Evolutionary conservation across 2,888 invertebrate species (phyloP), one percentile per base, ranked within the genome.

Genomic region (Agrochola circellaris): DNA sequence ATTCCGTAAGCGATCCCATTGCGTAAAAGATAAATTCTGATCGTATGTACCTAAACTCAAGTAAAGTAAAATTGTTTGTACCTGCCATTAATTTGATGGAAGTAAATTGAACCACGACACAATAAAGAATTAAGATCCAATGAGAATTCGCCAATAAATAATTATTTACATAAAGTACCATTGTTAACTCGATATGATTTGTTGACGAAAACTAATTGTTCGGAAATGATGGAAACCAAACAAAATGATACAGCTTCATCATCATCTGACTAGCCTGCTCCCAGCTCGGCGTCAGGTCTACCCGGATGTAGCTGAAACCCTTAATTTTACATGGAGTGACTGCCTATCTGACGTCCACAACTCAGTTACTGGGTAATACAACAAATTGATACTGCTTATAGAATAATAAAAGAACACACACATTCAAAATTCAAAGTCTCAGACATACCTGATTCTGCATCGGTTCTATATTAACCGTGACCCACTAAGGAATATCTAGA

Each of bases 101-200:
- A 86, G 77, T 79, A 84, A 85, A 86, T 87, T 81, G 79, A 89
- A 85, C 62, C 72, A 23, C 48, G 70, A 69, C 79, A 82, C 77
- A 80, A 80, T 83, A 82, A 77, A 79, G 60, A 79, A 84, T 82
- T 81, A 77, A 79, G 74, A 85, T 75, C 74, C 77, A 61, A 78
- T 85, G 79, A 75, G 77, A 74, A 75, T 82, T 77, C 71, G 30
- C 69, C 84, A 82, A 85, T 85, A 81, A 88, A 84, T 76, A 51
- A 51, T 23, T 51, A 76, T 76, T 85, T 81, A 71, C 11, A 45
- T 61, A 9, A 71, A 72, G 61, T 87, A 87, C 85, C 48, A 81
- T 74, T 79, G 80, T 77, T 42, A 75, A 79, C 72, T 80, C 83
- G 69, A 68, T 34, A 17, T 11, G n/a, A 58, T 58, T 15, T 15